A percentile compares a stretch with the other conserved stretches of the same genome.
These are phyloP conservation scores for Drosophila quasianomalipes DNA, from an alignment of 2,888 invertebrate genomes.

Conservation along the genomic window DNA sequence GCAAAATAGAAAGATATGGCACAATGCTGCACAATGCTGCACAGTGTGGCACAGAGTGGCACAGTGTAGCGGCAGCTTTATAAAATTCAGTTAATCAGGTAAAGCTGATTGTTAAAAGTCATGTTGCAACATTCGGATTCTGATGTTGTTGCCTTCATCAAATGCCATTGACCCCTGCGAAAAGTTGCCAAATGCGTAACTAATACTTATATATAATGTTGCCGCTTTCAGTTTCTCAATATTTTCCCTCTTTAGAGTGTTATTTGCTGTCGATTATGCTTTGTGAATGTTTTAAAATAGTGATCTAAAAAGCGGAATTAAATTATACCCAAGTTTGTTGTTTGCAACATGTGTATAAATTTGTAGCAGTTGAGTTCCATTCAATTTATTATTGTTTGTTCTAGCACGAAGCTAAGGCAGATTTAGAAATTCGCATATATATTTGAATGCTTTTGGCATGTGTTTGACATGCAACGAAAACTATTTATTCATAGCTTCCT, in stretches of 20 bases:
- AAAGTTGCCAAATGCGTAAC: neutral
- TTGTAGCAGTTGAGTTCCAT: neutral
- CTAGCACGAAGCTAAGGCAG: neutral
- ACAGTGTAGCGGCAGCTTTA: neutral
- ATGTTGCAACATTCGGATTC: neutral
- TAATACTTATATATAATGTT: neutral
- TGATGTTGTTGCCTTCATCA: neutral
- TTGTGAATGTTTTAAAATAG: neutral
- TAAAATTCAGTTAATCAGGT: neutral
- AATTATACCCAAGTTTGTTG: neutral
- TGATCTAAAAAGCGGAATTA: neutral
- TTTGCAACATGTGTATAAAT: neutral
- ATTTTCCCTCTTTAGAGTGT: neutral
- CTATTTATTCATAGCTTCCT: neutral
- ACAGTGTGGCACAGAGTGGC: neutral
- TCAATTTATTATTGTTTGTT: neutral
- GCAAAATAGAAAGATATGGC: slow-evolving; percentile 16
- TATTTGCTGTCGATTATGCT: neutral
- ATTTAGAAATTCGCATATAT: too few species aligned
- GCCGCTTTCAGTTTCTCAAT: neutral
- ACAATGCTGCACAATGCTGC: slow-evolving; percentile 1
- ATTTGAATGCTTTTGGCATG: neutral
- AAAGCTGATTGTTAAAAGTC: neutral
- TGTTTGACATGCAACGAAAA: neutral
- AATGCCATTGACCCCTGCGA: neutral